Base-by-base conservation (phyloP, 1,140 invertebrate genomes). In the Hermatobates lingyangjiaoensis region DNA sequence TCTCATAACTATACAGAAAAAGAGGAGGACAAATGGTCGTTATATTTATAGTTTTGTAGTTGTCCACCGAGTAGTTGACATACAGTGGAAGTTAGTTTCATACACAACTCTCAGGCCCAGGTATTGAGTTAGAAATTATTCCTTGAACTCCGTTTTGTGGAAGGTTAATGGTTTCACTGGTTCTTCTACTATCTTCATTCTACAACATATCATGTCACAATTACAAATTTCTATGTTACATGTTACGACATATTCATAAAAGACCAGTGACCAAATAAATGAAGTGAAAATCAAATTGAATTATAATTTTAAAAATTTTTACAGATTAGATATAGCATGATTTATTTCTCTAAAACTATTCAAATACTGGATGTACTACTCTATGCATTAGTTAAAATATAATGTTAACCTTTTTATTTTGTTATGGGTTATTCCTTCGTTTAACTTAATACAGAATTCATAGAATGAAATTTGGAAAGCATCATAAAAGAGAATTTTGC, bases 61-160 rank as follows among this genome's bases (percentile, higher is more conserved):
- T 34, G 28, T 34, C 28, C 28, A 34, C 7, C 28, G 15, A 34
- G 7, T 15, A 34, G 7, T 7, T 7, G 15, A 34, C 7, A 34
- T 34, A 34, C 15, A 7, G 7, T 7, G 15, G 7, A 7, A 34
- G 28, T 34, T 44, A 7, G 21, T 50, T 54, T 58, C 57, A 58
- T 55, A 81, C 79, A 66, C 79, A 81, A 70, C 79, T 81, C 65
- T 81, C 79, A 44, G 79, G 79, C 53, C 79, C 79, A 34, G 79
- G 79, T 68, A 81, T 76, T 28, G 77, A 75, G 60, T 80, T 79
- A 45, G 78, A 77, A 55, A 81, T 76, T 56, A 80, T 80, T 63
- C 71, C 69, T 60, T 72, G 69, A 57, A 71, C 68, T 34, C 48
- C 51, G 20, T 51, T 50, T 4, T 54, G 47, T 27, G 39, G 50